phyloP scores from a whole-genome alignment of 2,797 vertebrate species.

The Uromys caudimaculatus region DNA sequence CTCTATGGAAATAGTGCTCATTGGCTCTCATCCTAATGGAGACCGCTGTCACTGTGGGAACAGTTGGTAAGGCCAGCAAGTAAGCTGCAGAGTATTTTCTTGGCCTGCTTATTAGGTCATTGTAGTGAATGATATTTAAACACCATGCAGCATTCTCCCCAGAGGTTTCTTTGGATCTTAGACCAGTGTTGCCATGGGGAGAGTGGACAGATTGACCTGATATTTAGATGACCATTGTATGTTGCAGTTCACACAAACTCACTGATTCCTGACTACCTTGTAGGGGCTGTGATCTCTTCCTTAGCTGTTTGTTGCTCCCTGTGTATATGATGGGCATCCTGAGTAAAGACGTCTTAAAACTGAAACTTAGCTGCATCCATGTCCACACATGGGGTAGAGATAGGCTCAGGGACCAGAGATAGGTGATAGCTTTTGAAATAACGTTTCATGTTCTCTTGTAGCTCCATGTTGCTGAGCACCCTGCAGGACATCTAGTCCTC shows the following conservation, averaged over 20 bases:
- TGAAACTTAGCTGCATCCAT: not conserved
- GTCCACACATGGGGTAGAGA: not conserved
- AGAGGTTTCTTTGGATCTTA: not conserved
- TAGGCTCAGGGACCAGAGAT: not conserved
- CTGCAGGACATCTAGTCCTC: slow-evolving; percentile 96
- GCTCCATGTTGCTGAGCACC: slow-evolving; percentile 97
- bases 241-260: not conserved
- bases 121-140: not conserved
- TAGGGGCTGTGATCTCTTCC: not conserved
- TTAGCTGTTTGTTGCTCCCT: not conserved
- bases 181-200: not conserved
- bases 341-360: not conserved
- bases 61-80: not conserved
- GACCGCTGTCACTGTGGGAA: not conserved
- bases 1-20: not conserved
- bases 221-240: not conserved
- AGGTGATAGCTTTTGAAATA: not conserved
- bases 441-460: slow-evolving; percentile 76
- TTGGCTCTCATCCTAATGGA: not conserved
- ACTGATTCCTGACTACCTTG: rapidly evolving
- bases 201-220: not conserved
- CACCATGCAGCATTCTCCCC: not conserved
- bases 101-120: not conserved
- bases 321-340: not conserved
- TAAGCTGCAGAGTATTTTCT: not conserved